These are phyloP conservation scores for Pseudochirops corinnae DNA, from an alignment of 2,797 vertebrate genomes.

Conservation along the genomic window DNA sequence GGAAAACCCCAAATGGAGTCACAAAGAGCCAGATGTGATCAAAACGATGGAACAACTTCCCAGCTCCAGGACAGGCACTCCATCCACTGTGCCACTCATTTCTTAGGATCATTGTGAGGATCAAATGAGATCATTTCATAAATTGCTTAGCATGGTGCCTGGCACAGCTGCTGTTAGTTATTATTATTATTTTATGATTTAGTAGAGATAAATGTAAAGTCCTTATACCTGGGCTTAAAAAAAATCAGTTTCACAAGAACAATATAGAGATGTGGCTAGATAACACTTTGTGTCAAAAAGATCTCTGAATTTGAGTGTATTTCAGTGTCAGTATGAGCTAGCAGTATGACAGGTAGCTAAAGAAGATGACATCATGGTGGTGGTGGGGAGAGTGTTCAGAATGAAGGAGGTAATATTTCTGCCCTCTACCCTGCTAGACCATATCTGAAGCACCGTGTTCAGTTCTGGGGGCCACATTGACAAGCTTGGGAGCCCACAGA, in stretches of 20 bases:
- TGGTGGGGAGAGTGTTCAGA: neutral
- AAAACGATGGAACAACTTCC: neutral
- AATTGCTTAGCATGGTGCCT: neutral
- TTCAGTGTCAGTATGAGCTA: neutral
- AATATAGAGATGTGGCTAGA: neutral
- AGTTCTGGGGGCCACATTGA: neutral
- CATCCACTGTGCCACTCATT: neutral
- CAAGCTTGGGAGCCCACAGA: neutral
- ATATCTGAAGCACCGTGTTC: neutral
- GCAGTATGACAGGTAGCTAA: neutral
- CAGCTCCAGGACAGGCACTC: neutral
- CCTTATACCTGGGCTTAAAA: neutral
- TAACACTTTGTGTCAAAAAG: neutral
- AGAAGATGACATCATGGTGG: neutral
- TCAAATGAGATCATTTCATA: neutral
- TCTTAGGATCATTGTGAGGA: neutral
- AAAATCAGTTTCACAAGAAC: neutral
- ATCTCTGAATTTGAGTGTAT: neutral
- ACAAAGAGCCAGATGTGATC: neutral
- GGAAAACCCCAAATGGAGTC: neutral
- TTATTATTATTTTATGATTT: neutral
- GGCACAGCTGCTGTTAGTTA: neutral
- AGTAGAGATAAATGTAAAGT: neutral
- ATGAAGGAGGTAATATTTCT: neutral
- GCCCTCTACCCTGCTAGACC: neutral